Evolutionary conservation across 2,888 invertebrate species (phyloP), one percentile per base, ranked within the genome.

Genomic region (Calliphora vomitoria): DNA sequence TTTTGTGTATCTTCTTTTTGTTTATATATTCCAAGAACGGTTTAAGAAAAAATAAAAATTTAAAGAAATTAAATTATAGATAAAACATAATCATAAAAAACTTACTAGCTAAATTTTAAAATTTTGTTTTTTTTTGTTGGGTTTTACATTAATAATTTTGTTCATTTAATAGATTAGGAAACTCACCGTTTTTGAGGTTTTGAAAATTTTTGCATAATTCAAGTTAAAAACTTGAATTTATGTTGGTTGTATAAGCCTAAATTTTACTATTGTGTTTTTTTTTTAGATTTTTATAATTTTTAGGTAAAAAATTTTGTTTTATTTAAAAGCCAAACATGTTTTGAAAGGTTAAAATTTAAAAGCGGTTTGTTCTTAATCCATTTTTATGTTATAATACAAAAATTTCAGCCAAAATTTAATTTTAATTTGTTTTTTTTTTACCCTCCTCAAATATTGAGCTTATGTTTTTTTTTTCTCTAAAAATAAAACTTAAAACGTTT

Each of bases 141-240:
- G 83, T 90, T 90, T 90, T 90, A 89, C 35, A 66, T 85, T 88
- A 47, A 47, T 76, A 15, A 13, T 55, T 4, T 85, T 79, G 71
- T 74, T 81, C 8, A 58, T 85, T 88, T 76, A 89, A 91, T 90
- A 91, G 91, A 91, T 91, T 92, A 92, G 92, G 91, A 92, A 92
- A 92, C 92, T 92, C 91, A 92, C 92, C 92, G 92, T 91, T 91
- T 25, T 88, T 88, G 66, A 79, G 85, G 90, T 88, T 88, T 89
- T 91, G 35, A 72, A 89, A 35, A 85, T 85, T 86, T 82, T 79
- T 81, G 20, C 3, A 47, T 75, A 58, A 81, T 41, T 84, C 20
- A 66, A 83, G 89, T 88, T 18, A 4, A 44, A 68, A 80, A 74
- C 20, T 20, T 53, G 44, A 81, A 55, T 38, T 81, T 76, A 20